Evolutionary conservation across 2,888 invertebrate genomes (phyloP).

Genomic region (Druceiella hillmani): DNA sequence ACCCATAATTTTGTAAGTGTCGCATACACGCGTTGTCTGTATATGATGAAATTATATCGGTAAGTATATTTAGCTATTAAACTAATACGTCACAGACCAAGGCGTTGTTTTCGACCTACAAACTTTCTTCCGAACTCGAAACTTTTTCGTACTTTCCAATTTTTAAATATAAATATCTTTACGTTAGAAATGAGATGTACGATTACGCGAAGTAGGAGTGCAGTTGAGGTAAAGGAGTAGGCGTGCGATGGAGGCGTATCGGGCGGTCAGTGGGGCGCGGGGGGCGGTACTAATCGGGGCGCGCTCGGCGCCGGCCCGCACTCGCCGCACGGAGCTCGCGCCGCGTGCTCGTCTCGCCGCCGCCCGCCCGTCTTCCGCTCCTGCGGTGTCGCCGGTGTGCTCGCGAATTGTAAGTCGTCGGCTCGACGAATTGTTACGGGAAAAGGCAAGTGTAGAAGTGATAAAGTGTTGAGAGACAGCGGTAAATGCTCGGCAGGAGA

Average conservation of each 20-base stretch:
- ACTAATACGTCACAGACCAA: no score
- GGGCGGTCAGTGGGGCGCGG: conserved; percentile 38
- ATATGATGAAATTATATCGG: no score
- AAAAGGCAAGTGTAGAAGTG: conserved; percentile 10
- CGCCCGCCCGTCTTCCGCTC: conserved; percentile 9
- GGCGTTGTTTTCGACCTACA: no score
- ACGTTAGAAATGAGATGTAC: no score
- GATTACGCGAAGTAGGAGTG: no score
- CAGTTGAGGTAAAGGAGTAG: conserved; percentile 16
- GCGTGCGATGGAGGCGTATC: conserved; percentile 31
- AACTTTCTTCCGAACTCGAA: no score
- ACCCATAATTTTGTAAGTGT: no score
- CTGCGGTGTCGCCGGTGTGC: conserved; percentile 1
- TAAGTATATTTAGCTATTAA: no score
- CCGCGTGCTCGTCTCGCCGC: conserved; percentile 37
- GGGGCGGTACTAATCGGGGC: conserved; percentile 29
- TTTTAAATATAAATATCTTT: no score
- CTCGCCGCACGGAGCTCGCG: conserved; percentile 37
- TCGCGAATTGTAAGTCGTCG: conserved; percentile 14
- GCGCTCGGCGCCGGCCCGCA: conserved; percentile 48
- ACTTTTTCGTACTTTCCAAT: no score
- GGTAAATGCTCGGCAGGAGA: conserved; percentile 24
- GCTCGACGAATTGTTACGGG: conserved; percentile 7
- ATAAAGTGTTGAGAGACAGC: conserved; percentile 14
- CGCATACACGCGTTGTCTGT: no score